phyloP scores from a whole-genome alignment of 2,888 invertebrate genomes.

The Prionchulus punctatus region DNA sequence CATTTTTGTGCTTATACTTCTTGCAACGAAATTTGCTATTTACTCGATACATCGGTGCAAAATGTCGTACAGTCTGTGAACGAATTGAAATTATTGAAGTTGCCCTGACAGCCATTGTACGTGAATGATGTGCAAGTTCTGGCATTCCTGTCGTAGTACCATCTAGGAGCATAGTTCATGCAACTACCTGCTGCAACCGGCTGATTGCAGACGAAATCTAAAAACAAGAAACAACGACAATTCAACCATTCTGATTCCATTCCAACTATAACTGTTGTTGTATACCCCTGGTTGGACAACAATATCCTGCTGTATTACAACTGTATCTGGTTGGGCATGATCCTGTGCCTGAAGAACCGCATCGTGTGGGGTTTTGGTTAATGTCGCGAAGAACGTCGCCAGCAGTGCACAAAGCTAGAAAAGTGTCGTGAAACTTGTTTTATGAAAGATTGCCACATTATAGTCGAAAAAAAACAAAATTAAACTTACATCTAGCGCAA shows the following conservation, averaged over 20 bases:
- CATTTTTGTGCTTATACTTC: too few species aligned
- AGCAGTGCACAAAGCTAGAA: slow-evolving; percentile 25
- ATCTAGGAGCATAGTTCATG: slow-evolving; percentile 27
- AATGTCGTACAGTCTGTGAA: slow-evolving; percentile 30
- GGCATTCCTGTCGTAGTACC: slow-evolving; percentile 32
- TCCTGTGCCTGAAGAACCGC: slow-evolving; percentile 16
- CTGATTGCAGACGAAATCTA: slow-evolving; percentile 1
- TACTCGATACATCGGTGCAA: slow-evolving; percentile 25
- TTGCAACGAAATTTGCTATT: too few species aligned
- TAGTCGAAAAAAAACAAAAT: neutral
- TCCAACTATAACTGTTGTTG: too few species aligned
- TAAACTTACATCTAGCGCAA: neutral
- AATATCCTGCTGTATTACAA: slow-evolving; percentile 18
- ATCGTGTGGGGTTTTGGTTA: slow-evolving; percentile 25
- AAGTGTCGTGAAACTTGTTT: neutral
- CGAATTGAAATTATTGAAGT: slow-evolving; percentile 28
- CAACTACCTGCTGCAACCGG: slow-evolving; percentile 21
- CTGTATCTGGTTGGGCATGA: slow-evolving; percentile 28
- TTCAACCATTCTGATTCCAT: too few species aligned
- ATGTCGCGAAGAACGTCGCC: slow-evolving; percentile 29
- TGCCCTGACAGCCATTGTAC: slow-evolving; percentile 29
- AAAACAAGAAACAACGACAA: neutral
- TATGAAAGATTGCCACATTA: neutral
- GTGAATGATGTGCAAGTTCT: slow-evolving; percentile 31
- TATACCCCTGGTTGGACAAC: slow-evolving; percentile 21